A percentile compares a stretch with the other conserved stretches of the same genome.
Conservation (phyloP, 23 tunicate genomes). For the Ascidia mentula region DNA sequence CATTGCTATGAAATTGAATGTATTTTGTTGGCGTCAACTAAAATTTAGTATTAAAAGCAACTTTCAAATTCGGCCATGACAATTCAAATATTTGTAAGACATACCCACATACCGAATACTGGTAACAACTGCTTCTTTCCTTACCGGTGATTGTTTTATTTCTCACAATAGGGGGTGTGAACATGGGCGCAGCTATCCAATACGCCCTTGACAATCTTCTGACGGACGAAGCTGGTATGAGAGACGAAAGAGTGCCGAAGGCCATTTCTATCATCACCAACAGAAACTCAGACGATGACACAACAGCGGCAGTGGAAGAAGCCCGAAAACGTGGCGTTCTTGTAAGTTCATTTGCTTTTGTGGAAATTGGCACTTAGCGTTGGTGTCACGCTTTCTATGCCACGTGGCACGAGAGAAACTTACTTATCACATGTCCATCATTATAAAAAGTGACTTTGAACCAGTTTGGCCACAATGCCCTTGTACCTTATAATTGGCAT, state of each 20-base stretch:
- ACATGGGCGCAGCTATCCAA: neutral
- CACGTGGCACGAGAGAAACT: neutral
- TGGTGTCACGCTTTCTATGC: too few relatives aligned
- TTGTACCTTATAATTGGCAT: too few relatives aligned
- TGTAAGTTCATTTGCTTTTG: neutral
- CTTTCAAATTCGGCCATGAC: too few relatives aligned
- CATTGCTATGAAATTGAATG: too few relatives aligned
- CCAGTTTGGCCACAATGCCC: neutral
- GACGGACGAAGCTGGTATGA: neutral
- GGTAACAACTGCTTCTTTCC: too few relatives aligned
- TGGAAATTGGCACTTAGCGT: too few relatives aligned
- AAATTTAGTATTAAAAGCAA: too few relatives aligned
- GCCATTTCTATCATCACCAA: neutral
- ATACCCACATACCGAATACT: too few relatives aligned
- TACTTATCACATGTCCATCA: neutral
- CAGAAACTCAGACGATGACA: neutral
- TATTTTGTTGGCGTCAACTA: too few relatives aligned
- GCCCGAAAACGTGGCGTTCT: neutral
- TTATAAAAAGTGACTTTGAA: neutral
- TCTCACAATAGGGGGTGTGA: neutral
- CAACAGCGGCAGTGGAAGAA: neutral
- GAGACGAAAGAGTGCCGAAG: neutral
- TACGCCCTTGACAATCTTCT: neutral
- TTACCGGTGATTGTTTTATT: too few relatives aligned
- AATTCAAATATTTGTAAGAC: too few relatives aligned